These are phyloP conservation scores for Crocuta crocuta DNA, from an alignment of 2,113 vertebrate species.

Conservation along the genomic window DNA sequence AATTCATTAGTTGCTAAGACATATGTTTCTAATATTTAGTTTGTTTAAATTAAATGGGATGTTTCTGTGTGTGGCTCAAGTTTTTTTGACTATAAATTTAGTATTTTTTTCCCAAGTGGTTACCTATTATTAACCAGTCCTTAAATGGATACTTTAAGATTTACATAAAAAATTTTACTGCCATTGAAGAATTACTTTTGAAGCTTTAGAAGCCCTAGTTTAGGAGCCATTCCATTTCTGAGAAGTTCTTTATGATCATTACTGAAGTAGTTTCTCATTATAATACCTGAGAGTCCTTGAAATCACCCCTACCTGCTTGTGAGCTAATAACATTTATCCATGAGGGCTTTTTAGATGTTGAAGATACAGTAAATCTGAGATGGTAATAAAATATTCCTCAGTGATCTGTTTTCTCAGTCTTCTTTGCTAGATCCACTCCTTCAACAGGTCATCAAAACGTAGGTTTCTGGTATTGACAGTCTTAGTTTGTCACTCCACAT, in stretches of 20 bases:
- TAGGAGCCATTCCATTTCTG: not conserved
- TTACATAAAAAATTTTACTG: not conserved
- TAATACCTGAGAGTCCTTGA: not conserved
- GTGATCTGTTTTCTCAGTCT: not conserved
- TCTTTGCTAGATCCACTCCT: not conserved
- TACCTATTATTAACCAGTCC: not conserved
- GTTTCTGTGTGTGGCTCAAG: not conserved
- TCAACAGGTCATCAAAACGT: not conserved
- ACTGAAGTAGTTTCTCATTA: not conserved
- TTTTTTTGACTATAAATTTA: not conserved
- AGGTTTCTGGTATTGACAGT: not conserved
- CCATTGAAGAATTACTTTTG: not conserved
- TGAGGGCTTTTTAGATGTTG: not conserved
- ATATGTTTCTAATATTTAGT: not conserved
- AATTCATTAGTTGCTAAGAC: not conserved
- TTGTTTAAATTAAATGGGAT: slow-evolving; percentile 9
- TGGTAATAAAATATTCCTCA: not conserved
- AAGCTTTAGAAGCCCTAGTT: not conserved
- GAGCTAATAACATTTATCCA: not conserved
- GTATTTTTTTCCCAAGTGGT: not conserved
- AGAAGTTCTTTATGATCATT: not conserved
- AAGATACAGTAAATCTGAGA: not conserved
- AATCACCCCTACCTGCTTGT: not conserved
- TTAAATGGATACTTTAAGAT: not conserved
- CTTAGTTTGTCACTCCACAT: not conserved